phyloP scores from a whole-genome alignment of 2,797 vertebrate species.

The Sebastes steindachneri region DNA sequence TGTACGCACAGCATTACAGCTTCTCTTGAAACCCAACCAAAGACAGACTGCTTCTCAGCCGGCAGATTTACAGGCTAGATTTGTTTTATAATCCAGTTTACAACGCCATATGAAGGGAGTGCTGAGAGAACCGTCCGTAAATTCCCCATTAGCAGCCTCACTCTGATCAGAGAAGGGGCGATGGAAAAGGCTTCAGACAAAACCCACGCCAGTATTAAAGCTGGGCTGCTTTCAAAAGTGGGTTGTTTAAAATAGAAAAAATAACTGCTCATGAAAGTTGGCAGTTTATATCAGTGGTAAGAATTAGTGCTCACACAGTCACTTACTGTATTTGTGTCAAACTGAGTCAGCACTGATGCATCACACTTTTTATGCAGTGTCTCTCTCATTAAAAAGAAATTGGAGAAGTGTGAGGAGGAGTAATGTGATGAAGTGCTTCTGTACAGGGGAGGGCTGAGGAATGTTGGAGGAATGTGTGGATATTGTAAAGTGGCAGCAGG shows the following conservation, averaged over 20 bases:
- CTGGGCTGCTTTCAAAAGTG: slow-evolving; percentile 11
- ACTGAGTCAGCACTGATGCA: slow-evolving; percentile 15
- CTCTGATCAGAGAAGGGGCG: slow-evolving; percentile 22
- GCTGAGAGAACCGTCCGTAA: slow-evolving; percentile 42
- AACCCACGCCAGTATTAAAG: not conserved
- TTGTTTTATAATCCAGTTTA: slow-evolving; percentile 72
- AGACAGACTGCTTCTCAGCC: slow-evolving; percentile 33
- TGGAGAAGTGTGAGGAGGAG: slow-evolving; percentile 42
- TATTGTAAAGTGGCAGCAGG: slow-evolving; percentile 67
- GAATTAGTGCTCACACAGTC: slow-evolving; percentile 13
- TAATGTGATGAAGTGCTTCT: slow-evolving; percentile 58
- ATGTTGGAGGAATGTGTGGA: slow-evolving; percentile 72
- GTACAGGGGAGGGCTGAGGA: slow-evolving; percentile 59
- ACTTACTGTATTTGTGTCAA: slow-evolving; percentile 22
- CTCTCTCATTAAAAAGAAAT: slow-evolving; percentile 54
- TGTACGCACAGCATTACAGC: slow-evolving; percentile 23
- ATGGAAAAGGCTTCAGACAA: slow-evolving; percentile 12
- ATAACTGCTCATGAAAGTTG: not conserved
- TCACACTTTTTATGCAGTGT: slow-evolving; percentile 8
- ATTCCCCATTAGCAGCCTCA: slow-evolving; percentile 41
- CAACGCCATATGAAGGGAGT: slow-evolving; percentile 33
- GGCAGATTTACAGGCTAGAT: slow-evolving; percentile 67
- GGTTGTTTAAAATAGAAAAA: not conserved
- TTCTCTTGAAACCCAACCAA: slow-evolving; percentile 49
- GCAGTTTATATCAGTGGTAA: slow-evolving; percentile 1